These are phyloP conservation scores for Distichodus sexfasciatus DNA, from an alignment of 2,797 vertebrate genomes.

Conservation along the genomic window DNA sequence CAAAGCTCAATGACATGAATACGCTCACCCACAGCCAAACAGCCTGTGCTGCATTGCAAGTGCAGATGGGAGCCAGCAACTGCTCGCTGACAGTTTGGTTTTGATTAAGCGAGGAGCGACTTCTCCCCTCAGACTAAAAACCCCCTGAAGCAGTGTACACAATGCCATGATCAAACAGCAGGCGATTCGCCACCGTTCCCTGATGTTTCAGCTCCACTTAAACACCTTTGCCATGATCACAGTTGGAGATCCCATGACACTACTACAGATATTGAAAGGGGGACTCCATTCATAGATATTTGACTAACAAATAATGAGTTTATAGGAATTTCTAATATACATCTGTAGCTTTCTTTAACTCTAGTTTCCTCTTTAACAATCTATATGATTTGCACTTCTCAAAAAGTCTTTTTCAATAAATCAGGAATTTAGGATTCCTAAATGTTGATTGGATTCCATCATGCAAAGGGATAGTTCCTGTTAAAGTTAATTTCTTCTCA, in stretches of 20 bases:
- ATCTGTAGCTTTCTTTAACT: too few relatives aligned
- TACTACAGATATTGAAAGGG: conserved; percentile 35
- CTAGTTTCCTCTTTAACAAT: too few relatives aligned
- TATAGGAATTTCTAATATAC: too few relatives aligned
- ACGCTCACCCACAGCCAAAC: conserved; percentile 7
- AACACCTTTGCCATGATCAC: conserved; percentile 37
- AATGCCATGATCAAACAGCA: conserved; percentile 44
- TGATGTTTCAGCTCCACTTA: conserved; percentile 43
- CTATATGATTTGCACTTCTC: too few relatives aligned
- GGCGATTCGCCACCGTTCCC: conserved; percentile 30
- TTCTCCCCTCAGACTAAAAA: conserved; percentile 33
- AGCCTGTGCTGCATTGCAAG: background rate
- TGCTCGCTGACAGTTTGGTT: conserved; percentile 28
- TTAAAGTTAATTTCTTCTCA: background rate
- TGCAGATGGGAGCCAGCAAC: conserved; percentile 6
- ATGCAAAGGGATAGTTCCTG: background rate
- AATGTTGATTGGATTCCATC: too few relatives aligned
- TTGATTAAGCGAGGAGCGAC: conserved; percentile 37
- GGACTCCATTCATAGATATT: too few relatives aligned
- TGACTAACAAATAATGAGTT: too few relatives aligned
- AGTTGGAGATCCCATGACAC: conserved; percentile 29
- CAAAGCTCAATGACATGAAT: conserved; percentile 23
- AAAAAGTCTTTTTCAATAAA: too few relatives aligned
- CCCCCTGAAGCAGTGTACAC: conserved; percentile 32
- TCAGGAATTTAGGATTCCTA: too few relatives aligned